Evolutionary conservation across 2,113 vertebrate species (phyloP).

Genomic region (Actenoides lindsayi): DNA sequence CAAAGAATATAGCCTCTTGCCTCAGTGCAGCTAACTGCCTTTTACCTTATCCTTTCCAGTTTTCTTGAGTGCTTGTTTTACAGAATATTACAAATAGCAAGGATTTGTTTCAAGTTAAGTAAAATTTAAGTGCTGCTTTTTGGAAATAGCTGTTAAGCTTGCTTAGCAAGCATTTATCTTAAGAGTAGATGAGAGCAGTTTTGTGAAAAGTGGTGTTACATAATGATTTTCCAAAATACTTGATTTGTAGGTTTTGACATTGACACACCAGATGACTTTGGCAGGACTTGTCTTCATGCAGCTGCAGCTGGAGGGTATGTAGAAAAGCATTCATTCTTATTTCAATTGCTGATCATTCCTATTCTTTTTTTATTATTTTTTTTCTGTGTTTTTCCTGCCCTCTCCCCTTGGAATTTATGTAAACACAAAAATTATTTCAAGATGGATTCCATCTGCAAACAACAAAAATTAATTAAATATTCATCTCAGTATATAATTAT

Average conservation of each 20-base stretch:
- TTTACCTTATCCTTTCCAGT: not conserved
- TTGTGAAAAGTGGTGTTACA: not conserved
- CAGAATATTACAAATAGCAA: not conserved
- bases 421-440: slow-evolving; percentile 11
- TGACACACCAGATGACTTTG: slow-evolving; percentile 97
- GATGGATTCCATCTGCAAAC: not conserved
- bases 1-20: not conserved
- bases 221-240: slow-evolving; percentile 32
- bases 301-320: slow-evolving; percentile 98
- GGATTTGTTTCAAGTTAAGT: not conserved
- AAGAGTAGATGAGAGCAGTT: not conserved
- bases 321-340: slow-evolving; percentile 26
- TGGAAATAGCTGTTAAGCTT: not conserved
- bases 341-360: not conserved
- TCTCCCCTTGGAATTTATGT: not conserved
- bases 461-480: not conserved
- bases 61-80: not conserved
- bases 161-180: not conserved
- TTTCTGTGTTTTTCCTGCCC: not conserved
- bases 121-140: not conserved
- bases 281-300: slow-evolving; percentile 98
- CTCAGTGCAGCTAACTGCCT: not conserved
- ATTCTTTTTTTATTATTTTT: not conserved
- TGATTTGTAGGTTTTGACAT: slow-evolving; percentile 90
- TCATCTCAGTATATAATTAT: not conserved